Conservation (phyloP, 2,113 vertebrate genomes). For the Acanthochromis polyacanthus region DNA sequence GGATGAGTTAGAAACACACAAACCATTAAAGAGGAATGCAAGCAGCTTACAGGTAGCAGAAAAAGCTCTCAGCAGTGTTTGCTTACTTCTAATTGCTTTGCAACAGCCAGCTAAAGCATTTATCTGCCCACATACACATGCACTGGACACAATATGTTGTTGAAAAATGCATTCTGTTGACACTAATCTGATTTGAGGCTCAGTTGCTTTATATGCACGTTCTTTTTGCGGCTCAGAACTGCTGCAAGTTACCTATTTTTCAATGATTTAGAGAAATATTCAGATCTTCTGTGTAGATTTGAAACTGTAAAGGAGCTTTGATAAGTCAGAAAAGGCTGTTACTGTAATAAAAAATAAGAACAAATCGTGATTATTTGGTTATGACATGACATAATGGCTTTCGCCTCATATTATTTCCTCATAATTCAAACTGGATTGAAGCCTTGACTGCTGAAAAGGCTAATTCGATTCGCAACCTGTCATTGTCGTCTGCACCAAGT, state of each 20-base stretch:
- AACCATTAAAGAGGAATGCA: constrained; percentile 1
- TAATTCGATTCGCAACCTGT: constrained; percentile 38
- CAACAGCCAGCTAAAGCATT: not conserved
- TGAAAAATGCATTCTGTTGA: no score
- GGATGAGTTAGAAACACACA: constrained; percentile 3
- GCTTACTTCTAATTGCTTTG: no score
- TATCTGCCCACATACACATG: no score
- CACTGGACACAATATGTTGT: no score
- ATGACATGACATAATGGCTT: constrained; percentile 7
- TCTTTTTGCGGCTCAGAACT: not conserved
- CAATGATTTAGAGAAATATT: not conserved
- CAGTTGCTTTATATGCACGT: not conserved
- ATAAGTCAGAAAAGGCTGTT: not conserved
- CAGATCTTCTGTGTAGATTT: constrained; percentile 4
- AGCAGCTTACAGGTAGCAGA: not conserved
- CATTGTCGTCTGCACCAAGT: constrained; percentile 24
- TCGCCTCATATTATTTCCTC: constrained; percentile 1
- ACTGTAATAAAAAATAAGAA: not conserved
- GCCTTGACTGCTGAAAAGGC: constrained; percentile 39
- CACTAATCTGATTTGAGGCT: not conserved
- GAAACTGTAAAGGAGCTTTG: not conserved
- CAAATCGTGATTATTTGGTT: constrained; percentile 28
- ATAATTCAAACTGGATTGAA: constrained; percentile 25
- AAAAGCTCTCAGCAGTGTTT: not conserved
- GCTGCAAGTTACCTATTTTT: not conserved